Conservation (phyloP, 2,113 vertebrate genomes). For the Anguilla rostrata region DNA sequence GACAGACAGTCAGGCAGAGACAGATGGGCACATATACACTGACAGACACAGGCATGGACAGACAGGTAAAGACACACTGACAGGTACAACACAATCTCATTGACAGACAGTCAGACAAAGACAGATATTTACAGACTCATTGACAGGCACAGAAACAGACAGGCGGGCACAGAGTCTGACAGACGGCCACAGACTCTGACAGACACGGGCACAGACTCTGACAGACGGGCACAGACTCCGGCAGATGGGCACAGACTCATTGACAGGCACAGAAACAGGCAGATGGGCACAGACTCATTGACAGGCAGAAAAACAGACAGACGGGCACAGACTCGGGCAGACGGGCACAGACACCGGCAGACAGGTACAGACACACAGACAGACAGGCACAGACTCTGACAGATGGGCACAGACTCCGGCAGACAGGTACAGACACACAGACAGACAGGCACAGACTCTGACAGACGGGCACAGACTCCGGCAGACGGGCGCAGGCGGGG, state of each 20-base stretch:
- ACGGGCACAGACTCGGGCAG: too few species aligned
- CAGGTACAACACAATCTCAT: too few species aligned
- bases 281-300: neutral
- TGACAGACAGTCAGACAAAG: neutral
- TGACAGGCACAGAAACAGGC: neutral
- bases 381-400: slow-evolving; percentile 35
- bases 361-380: neutral
- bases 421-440: slow-evolving; percentile 26
- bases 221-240: neutral
- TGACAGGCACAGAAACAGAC: too few species aligned
- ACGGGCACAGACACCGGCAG: neutral
- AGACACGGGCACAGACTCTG: too few species aligned
- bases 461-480: slow-evolving; percentile 3
- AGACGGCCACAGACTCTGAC: neutral
- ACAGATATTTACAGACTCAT: neutral
- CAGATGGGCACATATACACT: neutral
- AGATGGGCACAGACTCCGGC: neutral
- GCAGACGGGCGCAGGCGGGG: slow-evolving; percentile 49
- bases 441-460: slow-evolving; percentile 24
- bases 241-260: neutral
- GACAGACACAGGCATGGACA: too few species aligned
- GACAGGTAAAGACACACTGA: too few species aligned
- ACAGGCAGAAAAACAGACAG: too few species aligned
- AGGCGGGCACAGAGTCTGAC: neutral
- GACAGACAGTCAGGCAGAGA: too few species aligned